Evolutionary conservation across 2,888 invertebrate genomes (phyloP), one percentile per base, ranked within the genome.

Genomic region (Aleiodes testaceus): DNA sequence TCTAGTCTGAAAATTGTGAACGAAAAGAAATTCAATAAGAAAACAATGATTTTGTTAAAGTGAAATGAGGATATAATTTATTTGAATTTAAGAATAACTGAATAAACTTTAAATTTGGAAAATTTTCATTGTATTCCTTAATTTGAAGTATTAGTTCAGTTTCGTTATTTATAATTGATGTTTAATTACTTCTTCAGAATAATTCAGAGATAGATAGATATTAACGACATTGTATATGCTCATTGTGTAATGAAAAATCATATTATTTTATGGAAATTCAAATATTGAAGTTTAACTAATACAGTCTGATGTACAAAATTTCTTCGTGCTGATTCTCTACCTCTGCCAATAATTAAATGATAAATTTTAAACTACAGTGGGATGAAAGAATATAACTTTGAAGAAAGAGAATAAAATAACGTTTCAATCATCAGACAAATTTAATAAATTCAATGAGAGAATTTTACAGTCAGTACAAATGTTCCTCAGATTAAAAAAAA

Each of bases 181-280:
- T 65, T 66, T 72, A 66, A 42, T 20, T 55, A 14, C 3, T 55
- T 30, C 14, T 55, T 36, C 3, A 70, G 49, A 66, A 66, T 49
- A 72, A 69, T 53, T 50, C n/a, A 47, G 68, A 75, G 69, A 72
- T 59, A 47, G n/a, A 67, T 71, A 50, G 30, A 61, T 14, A 66
- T 49, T 45, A 71, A 61, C 44, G 63, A 74, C 70, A 77, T 75
- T 77, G 76, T 77, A 77, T 74, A 77, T 77, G 75, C 70, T 75
- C 71, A 77, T 72, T 75, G 36, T 73, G 69, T 75, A 72, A 72
- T 77, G 74, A 45, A 70, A 72, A 74, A 77, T 74, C 74, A 74
- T 75, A 73, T 74, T 76, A 74, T 77, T 75, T 76, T 76, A 77
- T 72, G 75, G 65, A 77, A 69, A 77, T 74, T 73, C 73, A 72